Evolutionary conservation across 2,797 vertebrate species (phyloP), one percentile per base, ranked within the genome.

Genomic region (Sebastiscus albofasciatus): DNA sequence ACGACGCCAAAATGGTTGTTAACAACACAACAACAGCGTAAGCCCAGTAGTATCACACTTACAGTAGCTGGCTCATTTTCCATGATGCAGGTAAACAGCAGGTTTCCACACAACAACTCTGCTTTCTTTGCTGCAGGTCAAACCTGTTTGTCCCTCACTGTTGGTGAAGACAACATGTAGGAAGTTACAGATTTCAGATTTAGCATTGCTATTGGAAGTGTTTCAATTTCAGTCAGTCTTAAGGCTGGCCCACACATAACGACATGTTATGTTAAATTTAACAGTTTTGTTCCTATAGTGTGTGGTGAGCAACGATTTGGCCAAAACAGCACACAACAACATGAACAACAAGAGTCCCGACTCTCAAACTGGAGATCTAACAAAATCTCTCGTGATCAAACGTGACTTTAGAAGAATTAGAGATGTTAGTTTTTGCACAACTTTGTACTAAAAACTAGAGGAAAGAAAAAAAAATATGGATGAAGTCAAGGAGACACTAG

Each of bases 31-130:
- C 65, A 72, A 14, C 65, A 72, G 55, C 29, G 24, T 14, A 33
- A 33, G 29, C 31, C 34, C 20, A 67, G 29, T 4, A 14, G 24
- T 39, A 59, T 81, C 20, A 39, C 55, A 70, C 14, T 2, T 52
- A 24, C 46, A 20, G 46, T 49, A 49, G 34, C 58, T 68, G 64
- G 26, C 29, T 82, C 3, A 62, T 73, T 69, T 68, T 75, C 26
- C 24, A 24, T 4, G 14, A 62, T 29, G 59, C 52, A 62, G 18
- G 3, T 49, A 61, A 73, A 74, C 26, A 33, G 26, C 20, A 46
- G 29, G 52, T 80, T 67, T 42, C 42, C 67, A 64, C 18, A 42
- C 26, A 56, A 72, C 68, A 67, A 36, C 36, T 64, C 29, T 66
- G 26, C 11, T 27, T n/a, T 65, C 18, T 46, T 31, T 61, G n/a